phyloP scores from a whole-genome alignment of 2,113 vertebrate species.

The Vombatus ursinus region DNA sequence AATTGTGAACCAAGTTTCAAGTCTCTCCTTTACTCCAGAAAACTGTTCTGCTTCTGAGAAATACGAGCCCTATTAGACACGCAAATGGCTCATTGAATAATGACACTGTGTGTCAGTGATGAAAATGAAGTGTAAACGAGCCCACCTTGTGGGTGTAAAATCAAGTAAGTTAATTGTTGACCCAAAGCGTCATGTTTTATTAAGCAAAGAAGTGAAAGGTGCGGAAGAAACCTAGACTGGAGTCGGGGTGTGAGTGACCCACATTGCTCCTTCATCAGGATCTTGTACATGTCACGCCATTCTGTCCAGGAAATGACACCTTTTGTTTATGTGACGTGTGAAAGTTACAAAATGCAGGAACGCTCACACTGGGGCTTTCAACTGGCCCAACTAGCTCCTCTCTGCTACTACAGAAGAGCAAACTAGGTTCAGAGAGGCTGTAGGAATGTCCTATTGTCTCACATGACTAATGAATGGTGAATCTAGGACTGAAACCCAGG shows the following conservation, averaged over 20 bases:
- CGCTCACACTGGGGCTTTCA: neutral
- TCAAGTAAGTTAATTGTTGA: neutral
- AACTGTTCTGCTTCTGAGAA: neutral
- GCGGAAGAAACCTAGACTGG: neutral
- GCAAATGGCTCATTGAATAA: neutral
- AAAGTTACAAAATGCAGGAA: neutral
- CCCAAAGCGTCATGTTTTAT: neutral
- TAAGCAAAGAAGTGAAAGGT: conserved; percentile 15
- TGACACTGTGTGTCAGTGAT: conserved; percentile 12
- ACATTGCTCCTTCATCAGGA: neutral
- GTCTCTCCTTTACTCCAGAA: conserved; percentile 1
- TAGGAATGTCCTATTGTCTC: neutral
- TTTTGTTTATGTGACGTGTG: neutral
- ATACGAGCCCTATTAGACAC: conserved; percentile 28
- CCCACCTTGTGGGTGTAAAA: conserved; percentile 16
- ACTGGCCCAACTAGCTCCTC: neutral
- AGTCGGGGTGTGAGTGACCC: neutral
- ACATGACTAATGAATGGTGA: neutral
- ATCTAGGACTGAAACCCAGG: neutral
- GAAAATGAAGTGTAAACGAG: neutral
- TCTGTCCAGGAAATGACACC: neutral
- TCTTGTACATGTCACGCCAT: neutral
- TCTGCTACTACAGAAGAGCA: neutral
- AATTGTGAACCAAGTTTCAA: conserved; percentile 20
- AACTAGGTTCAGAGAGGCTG: neutral